phyloP scores from a whole-genome alignment of 2,888 invertebrate species.

The Lasioglossum morio region DNA sequence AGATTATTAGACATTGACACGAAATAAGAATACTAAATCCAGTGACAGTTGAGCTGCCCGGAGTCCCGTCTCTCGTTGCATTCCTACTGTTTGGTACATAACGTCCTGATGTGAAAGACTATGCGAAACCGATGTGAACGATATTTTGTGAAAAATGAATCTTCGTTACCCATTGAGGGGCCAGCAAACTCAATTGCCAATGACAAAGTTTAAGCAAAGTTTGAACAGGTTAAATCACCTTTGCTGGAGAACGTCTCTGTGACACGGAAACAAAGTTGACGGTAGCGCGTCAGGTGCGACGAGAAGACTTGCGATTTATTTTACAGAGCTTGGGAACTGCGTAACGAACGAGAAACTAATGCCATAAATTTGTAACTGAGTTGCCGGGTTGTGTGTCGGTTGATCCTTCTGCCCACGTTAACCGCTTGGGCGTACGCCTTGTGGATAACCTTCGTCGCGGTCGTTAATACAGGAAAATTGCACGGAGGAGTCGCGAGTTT shows the following conservation, averaged over 20 bases:
- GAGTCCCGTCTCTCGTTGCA: no score
- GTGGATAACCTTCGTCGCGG: constrained; percentile 51
- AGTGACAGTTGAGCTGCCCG: no score
- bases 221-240: background rate
- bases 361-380: constrained; percentile 42
- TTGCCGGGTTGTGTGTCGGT: constrained; percentile 35
- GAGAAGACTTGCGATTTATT: constrained; percentile 28
- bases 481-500: constrained; percentile 8
- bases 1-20: no score
- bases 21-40: no score
- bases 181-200: background rate
- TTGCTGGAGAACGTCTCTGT: background rate
- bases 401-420: constrained; percentile 51
- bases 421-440: constrained; percentile 36
- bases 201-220: background rate
- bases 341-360: constrained; percentile 53
- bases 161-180: background rate
- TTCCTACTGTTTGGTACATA: no score
- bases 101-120: no score
- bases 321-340: constrained; percentile 27
- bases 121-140: background rate
- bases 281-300: background rate
- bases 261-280: background rate
- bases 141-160: background rate
- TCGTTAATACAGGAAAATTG: constrained; percentile 48